These are phyloP conservation scores for Promerops cafer DNA, from an alignment of 2,113 vertebrate genomes.

Conservation along the genomic window DNA sequence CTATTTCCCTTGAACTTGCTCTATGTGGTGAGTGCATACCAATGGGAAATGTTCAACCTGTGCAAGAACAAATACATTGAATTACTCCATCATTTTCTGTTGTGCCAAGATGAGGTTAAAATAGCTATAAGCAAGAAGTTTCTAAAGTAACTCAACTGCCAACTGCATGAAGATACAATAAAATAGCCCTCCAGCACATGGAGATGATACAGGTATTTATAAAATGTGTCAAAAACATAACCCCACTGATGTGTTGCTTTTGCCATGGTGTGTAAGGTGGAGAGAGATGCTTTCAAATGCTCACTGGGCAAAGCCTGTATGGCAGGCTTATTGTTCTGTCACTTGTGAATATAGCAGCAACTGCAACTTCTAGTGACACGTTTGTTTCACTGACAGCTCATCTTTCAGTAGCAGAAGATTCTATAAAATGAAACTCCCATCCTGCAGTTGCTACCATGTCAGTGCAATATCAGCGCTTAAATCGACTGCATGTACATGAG, in stretches of 20 bases:
- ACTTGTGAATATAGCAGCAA: not conserved
- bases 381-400: not conserved
- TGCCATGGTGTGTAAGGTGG: accelerated
- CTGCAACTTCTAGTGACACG: not conserved
- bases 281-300: not conserved
- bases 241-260: not conserved
- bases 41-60: not conserved
- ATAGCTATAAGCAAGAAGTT: not conserved
- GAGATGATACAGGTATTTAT: not conserved
- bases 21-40: not conserved
- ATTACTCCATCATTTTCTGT: not conserved
- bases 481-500: not conserved
- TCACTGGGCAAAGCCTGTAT: not conserved
- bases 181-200: not conserved
- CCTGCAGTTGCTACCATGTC: accelerated
- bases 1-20: not conserved
- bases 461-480: not conserved
- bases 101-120: not conserved
- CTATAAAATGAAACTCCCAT: not conserved
- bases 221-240: not conserved
- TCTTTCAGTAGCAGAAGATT: not conserved
- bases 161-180: not conserved
- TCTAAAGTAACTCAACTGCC: not conserved
- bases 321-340: not conserved
- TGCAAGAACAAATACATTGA: not conserved